A percentile compares a stretch with the other conserved stretches of the same genome.
These are phyloP conservation scores for Cryptomyrus ogoouensis DNA, from an alignment of 2,113 vertebrate genomes.

Conservation along the genomic window DNA sequence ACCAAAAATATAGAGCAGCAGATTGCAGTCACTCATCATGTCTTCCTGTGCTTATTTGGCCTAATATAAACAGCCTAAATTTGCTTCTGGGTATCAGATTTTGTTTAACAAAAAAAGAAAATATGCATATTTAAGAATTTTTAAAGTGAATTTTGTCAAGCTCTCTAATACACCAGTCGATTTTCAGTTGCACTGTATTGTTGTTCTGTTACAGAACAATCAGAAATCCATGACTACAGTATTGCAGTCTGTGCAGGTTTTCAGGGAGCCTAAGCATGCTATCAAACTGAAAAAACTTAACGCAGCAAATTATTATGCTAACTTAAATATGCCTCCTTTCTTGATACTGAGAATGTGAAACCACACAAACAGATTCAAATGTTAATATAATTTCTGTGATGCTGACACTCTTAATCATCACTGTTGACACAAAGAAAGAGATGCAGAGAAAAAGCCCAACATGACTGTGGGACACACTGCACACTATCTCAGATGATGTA, in stretches of 20 bases:
- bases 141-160: too few species aligned
- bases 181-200: too few species aligned
- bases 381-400: background rate
- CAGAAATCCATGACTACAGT: background rate
- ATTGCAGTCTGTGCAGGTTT: background rate
- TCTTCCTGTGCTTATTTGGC: background rate
- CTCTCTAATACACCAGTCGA: too few species aligned
- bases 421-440: background rate
- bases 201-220: background rate
- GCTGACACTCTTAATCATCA: background rate
- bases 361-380: background rate
- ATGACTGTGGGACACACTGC: background rate
- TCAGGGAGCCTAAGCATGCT: background rate
- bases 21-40: background rate
- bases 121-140: background rate
- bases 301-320: background rate
- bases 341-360: background rate
- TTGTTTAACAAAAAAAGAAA: background rate
- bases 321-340: background rate
- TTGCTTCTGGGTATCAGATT: background rate
- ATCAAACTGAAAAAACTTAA: background rate
- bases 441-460: background rate
- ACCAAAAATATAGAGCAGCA: background rate
- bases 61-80: background rate
- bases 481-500: background rate